These are phyloP conservation scores for Macrosteles quadrilineatus DNA, from an alignment of 1,140 invertebrate genomes.

Conservation along the genomic window DNA sequence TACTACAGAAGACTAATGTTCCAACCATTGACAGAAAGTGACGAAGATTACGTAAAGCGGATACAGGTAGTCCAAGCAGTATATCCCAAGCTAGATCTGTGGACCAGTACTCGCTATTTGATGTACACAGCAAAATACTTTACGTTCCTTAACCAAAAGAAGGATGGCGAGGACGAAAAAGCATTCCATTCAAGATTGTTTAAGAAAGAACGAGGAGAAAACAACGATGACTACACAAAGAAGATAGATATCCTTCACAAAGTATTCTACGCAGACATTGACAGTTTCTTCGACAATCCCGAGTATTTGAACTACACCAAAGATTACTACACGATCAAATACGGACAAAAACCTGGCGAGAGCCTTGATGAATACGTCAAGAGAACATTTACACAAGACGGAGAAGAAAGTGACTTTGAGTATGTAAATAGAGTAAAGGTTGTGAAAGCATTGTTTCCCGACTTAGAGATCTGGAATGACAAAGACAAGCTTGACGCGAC, in stretches of 20 bases:
- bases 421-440: slow-evolving; percentile 2
- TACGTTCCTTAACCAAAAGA: slow-evolving; percentile 1
- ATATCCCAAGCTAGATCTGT: slow-evolving; percentile 9
- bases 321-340: slow-evolving; percentile 8
- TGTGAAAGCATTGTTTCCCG: neutral
- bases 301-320: neutral
- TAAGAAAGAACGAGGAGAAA: neutral
- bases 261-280: neutral
- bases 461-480: slow-evolving; percentile 6
- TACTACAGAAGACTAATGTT: slow-evolving; percentile 21
- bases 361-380: neutral
- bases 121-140: slow-evolving; percentile 5
- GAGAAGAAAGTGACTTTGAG: slow-evolving; percentile 2
- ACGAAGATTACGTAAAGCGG: neutral
- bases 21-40: neutral
- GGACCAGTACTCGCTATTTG: neutral
- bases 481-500: neutral
- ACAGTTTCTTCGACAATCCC: neutral
- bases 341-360: slow-evolving; percentile 6
- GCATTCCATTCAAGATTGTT: neutral
- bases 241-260: neutral
- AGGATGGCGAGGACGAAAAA: neutral
- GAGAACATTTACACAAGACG: neutral
- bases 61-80: slow-evolving; percentile 14
- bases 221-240: neutral